A percentile compares a stretch with the other conserved stretches of the same genome.
Conservation (phyloP, 2,113 vertebrate genomes). For the Lepidothrix coronata region DNA sequence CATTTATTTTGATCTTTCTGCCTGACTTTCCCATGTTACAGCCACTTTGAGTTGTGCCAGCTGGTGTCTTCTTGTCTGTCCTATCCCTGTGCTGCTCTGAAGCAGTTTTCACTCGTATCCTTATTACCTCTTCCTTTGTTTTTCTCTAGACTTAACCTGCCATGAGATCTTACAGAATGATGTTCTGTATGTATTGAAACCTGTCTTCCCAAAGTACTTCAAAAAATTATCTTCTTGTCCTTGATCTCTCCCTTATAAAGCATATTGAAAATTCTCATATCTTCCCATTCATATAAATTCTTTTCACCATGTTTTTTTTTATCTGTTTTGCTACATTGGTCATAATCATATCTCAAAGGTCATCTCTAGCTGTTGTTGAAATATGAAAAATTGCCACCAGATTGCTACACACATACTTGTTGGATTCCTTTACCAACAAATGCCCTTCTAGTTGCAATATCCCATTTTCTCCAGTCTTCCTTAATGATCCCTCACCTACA, state of each 20-base stretch:
- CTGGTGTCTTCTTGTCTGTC: background rate
- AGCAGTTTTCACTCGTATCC: fast-evolving
- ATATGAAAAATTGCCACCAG: background rate
- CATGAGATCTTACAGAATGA: background rate
- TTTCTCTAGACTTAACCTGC: background rate
- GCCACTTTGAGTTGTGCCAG: background rate
- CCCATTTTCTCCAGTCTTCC: background rate
- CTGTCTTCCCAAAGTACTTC: background rate
- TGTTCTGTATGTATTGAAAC: background rate
- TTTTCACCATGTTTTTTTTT: background rate
- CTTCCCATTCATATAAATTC: background rate
- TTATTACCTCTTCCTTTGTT: background rate
- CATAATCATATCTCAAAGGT: background rate
- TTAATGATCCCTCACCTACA: background rate
- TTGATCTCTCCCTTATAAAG: background rate
- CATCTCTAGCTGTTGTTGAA: background rate
- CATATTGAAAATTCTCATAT: background rate
- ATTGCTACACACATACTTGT: background rate
- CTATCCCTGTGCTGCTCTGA: background rate
- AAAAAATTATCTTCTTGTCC: background rate
- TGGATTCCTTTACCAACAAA: background rate
- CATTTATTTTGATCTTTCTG: background rate
- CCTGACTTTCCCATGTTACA: background rate
- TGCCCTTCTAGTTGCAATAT: background rate
- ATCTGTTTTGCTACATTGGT: background rate